phyloP scores from a whole-genome alignment of 2,113 vertebrate genomes.

The Alligator mississippiensis region DNA sequence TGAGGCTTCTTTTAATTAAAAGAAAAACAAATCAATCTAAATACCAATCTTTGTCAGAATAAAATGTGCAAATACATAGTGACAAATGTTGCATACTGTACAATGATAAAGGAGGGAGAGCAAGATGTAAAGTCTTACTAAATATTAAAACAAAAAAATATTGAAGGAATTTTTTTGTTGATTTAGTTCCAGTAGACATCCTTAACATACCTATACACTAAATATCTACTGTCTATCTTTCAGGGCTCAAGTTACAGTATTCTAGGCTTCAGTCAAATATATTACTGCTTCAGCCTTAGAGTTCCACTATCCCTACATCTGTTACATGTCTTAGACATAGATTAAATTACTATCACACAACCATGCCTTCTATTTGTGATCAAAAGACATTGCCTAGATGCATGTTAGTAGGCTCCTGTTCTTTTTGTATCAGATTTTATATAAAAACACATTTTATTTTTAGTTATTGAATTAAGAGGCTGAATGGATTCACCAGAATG shows the following conservation, averaged over 20 bases:
- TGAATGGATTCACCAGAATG: not conserved
- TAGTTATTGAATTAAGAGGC: not conserved
- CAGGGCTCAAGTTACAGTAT: not conserved
- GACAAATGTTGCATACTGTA: not conserved
- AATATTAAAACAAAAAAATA: slow-evolving; percentile 35
- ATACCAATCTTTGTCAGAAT: slow-evolving; percentile 21
- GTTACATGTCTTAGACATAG: not conserved
- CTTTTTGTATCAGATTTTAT: not conserved
- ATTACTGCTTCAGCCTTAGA: not conserved
- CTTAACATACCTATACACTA: not conserved
- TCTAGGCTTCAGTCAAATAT: not conserved
- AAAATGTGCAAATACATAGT: slow-evolving; percentile 50
- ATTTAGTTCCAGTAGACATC: not conserved
- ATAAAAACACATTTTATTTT: not conserved
- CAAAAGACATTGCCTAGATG: not conserved
- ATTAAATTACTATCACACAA: not conserved
- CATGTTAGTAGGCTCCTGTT: not conserved
- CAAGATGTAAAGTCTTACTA: not conserved
- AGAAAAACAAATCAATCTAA: slow-evolving; percentile 12
- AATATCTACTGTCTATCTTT: not conserved
- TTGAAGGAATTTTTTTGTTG: not conserved
- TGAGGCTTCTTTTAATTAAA: slow-evolving; percentile 5
- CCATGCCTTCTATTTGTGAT: not conserved
- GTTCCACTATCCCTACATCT: not conserved
- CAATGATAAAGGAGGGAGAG: slow-evolving; percentile 17